A percentile compares a stretch with the other conserved stretches of the same genome.
phyloP scores from a whole-genome alignment of 2,797 vertebrate genomes.

The Pteronotus mesoamericanus region DNA sequence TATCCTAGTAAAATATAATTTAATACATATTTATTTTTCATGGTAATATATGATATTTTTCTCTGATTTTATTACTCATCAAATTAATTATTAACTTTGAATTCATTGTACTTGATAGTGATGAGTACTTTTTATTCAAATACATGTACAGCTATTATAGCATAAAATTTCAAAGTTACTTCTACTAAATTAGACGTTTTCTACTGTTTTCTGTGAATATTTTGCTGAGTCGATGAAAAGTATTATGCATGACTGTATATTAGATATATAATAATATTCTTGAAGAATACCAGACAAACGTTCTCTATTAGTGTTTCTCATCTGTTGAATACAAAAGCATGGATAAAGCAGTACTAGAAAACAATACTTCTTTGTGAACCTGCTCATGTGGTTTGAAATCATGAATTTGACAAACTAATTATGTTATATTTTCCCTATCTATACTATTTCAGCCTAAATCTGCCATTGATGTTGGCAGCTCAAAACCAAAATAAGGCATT shows the following conservation, averaged over 20 bases:
- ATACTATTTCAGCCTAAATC: background rate
- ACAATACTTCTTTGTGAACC: background rate
- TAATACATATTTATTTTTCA: background rate
- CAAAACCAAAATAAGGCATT: background rate
- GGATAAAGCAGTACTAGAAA: background rate
- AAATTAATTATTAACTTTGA: background rate
- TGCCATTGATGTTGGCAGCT: background rate
- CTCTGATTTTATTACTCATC: background rate
- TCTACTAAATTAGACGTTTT: background rate
- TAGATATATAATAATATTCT: background rate
- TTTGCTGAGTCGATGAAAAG: background rate
- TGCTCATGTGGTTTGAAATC: background rate
- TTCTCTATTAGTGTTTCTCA: background rate
- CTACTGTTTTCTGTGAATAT: background rate
- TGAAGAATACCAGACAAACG: background rate
- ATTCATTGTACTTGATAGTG: background rate
- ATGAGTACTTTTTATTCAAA: background rate
- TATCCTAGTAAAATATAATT: background rate
- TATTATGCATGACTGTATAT: background rate
- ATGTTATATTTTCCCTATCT: background rate
- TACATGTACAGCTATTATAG: background rate
- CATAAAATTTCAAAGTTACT: background rate
- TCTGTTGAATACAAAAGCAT: background rate
- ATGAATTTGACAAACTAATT: background rate
- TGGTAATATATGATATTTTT: background rate